Conservation (phyloP, 2,888 invertebrate species). For the Drosophila acutilabella region DNA sequence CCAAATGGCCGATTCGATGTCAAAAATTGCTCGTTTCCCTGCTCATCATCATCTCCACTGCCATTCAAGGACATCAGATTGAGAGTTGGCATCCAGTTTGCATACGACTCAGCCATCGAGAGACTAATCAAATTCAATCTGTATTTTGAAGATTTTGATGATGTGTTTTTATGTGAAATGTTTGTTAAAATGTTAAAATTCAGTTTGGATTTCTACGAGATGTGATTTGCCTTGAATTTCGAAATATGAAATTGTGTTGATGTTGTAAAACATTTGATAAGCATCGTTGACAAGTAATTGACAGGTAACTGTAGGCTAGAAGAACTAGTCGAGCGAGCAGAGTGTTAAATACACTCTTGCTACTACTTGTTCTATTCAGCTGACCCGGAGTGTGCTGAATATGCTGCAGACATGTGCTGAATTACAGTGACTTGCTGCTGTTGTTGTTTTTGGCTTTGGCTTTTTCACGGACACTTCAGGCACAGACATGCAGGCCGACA, state of each 20-base stretch:
- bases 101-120: slow-evolving; percentile 42
- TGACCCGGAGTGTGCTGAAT: slow-evolving; percentile 13
- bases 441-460: slow-evolving; percentile 44
- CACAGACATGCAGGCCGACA: slow-evolving; percentile 60
- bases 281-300: neutral
- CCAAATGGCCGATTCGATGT: slow-evolving; percentile 1
- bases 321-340: no score
- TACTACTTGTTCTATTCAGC: slow-evolving; percentile 13
- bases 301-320: neutral
- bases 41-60: slow-evolving; percentile 20
- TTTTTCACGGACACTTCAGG: slow-evolving; percentile 57
- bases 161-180: neutral
- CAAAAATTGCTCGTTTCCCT: slow-evolving; percentile 6
- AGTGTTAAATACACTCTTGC: no score
- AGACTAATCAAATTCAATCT: neutral
- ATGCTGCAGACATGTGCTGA: slow-evolving; percentile 28
- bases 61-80: slow-evolving; percentile 1
- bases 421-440: slow-evolving; percentile 67
- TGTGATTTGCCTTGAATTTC: slow-evolving; percentile 47
- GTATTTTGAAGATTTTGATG: slow-evolving; percentile 9
- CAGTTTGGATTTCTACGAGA: neutral
- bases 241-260: slow-evolving; percentile 20
- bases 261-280: fast-evolving
- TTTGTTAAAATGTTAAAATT: neutral
- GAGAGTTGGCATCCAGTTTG: slow-evolving; percentile 37